Evolutionary conservation across 2,113 vertebrate genomes (phyloP).

Genomic region (Phylloscopus trochiloides): DNA sequence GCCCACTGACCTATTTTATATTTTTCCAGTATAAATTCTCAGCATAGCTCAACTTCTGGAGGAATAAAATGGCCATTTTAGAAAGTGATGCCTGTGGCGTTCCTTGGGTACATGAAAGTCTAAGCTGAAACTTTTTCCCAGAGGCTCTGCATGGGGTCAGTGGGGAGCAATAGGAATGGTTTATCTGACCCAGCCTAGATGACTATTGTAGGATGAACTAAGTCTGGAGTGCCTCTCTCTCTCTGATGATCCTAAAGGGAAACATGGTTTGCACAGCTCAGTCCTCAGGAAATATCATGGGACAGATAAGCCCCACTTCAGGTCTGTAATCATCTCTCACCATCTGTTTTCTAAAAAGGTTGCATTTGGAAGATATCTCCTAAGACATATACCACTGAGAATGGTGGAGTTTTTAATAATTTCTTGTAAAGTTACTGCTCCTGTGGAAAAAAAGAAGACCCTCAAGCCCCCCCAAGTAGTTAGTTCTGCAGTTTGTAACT

Average conservation of each 20-base stretch:
- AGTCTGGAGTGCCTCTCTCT: not conserved
- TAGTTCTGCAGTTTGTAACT: not conserved
- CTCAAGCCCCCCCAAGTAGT: not conserved
- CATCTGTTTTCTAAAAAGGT: not conserved
- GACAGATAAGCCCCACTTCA: not conserved
- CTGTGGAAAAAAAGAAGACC: not conserved
- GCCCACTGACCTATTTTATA: not conserved
- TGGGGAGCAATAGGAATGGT: not conserved
- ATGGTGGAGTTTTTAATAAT: not conserved
- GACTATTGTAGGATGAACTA: not conserved
- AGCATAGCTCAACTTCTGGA: not conserved
- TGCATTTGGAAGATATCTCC: slow-evolving; percentile 11
- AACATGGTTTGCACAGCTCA: not conserved
- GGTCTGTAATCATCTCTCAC: not conserved
- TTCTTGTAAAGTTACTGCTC: not conserved
- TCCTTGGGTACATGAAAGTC: not conserved
- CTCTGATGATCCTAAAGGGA: not conserved
- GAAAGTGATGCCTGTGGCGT: not conserved
- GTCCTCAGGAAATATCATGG: not conserved
- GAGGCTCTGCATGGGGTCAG: not conserved
- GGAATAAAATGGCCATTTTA: not conserved
- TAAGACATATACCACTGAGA: not conserved
- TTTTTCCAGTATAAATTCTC: slow-evolving; percentile 2
- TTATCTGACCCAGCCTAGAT: not conserved
- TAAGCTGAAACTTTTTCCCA: not conserved